Evolutionary conservation across 2,797 vertebrate species (phyloP), one percentile per base, ranked within the genome.

Genomic region (Sphaeramia orbicularis): DNA sequence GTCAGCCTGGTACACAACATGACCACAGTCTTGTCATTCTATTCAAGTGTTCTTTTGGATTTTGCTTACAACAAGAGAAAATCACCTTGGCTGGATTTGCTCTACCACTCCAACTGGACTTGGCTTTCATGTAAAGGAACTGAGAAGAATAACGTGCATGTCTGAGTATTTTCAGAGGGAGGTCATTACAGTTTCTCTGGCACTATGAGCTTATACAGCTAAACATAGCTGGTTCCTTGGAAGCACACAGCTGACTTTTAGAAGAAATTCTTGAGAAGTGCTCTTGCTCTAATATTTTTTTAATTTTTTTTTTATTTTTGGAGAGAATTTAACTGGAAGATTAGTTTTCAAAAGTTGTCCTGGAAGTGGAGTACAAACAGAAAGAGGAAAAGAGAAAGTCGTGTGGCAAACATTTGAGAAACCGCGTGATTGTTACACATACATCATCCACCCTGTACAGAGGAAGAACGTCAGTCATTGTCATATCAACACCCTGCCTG

Each of bases 381-480:
- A 65, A 63, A 60, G 40, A 35, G 10, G 16, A 44, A 63, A 59
- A 50, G n/a, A 59, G 44, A 74, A 60, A 65, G 69, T 16, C 1
- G n/a, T n/a, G 10, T 32, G 13, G 16, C 30, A 15, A 69, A 56
- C 10, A 6, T 50, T 43, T 51, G 30, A 18, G 40, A 71, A 43
- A 67, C 47, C 59, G 67, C 7, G 52, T 76, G 81, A 81, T 32
- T 74, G 60, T 65, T 52, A 60, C 6, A 14, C 30, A 55, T 19
- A 54, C 40, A 62, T 73, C 47, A 57, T 54, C 60, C 15, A 19
- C 35, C 50, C 47, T 69, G 18, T 44, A 30, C 35, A 70, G 79
- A 77, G 73, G 83, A 87, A 86, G 82, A 81, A 51, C 10, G 21
- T 43, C 24, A 61, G 61, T 10, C 15, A 70, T 65, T 77, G 49